Conservation (phyloP, 1,140 invertebrate species). For the Streblospio benedicti region DNA sequence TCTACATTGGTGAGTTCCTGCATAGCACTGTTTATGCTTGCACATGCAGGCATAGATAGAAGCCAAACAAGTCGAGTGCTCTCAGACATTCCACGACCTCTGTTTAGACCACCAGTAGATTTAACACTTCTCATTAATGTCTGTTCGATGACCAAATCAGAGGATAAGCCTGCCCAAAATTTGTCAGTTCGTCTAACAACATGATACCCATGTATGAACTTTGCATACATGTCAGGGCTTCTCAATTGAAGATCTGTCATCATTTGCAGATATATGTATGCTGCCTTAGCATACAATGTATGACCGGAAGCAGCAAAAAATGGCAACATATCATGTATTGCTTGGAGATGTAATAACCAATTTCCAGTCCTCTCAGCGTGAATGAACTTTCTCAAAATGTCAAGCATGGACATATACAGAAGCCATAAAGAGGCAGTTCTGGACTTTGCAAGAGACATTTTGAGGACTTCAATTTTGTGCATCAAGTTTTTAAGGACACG, state of each 20-base stretch:
- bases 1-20: too few relatives aligned
- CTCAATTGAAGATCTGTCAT: neutral
- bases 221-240: too few relatives aligned
- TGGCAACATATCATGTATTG: slow-evolving; percentile 4
- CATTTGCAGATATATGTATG: slow-evolving; percentile 1
- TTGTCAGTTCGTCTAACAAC: too few relatives aligned
- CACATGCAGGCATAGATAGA: too few relatives aligned
- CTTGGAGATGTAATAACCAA: slow-evolving; percentile 32
- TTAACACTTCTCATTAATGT: slow-evolving; percentile 2
- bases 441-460: too few relatives aligned
- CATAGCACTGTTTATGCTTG: too few relatives aligned
- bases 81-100: too few relatives aligned
- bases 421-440: slow-evolving; percentile 21
- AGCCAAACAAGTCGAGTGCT: too few relatives aligned
- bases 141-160: slow-evolving; percentile 7
- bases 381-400: slow-evolving; percentile 41
- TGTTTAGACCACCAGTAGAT: slow-evolving; percentile 1
- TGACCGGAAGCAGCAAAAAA: neutral
- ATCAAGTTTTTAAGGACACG: too few relatives aligned
- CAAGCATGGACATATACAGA: slow-evolving; percentile 28
- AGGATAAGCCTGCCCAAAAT: slow-evolving; percentile 1
- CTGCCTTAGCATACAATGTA: slow-evolving; percentile 3
- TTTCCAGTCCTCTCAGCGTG: slow-evolving; percentile 37
- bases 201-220: too few relatives aligned
- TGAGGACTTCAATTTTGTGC: too few relatives aligned